Evolutionary conservation across 92 coral and sea anemone species (phyloP).

Genomic region (Nematostella vectensis): DNA sequence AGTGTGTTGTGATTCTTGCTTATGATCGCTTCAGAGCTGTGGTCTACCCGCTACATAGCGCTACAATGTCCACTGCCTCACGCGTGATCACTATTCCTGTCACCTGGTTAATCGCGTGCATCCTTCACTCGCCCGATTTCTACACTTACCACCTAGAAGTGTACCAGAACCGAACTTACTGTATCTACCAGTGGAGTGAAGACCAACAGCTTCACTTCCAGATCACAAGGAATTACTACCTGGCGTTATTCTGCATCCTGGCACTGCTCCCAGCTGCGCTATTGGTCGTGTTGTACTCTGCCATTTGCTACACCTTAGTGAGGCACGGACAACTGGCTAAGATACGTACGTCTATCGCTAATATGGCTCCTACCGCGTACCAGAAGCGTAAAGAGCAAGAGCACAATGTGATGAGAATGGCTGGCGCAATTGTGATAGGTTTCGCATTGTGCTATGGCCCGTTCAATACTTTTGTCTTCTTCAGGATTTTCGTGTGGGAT

Average conservation of each 20-base stretch:
- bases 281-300: conserved; percentile 29
- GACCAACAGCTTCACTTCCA: conserved; percentile 11
- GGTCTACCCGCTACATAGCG: conserved; percentile 26
- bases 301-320: conserved; percentile 18
- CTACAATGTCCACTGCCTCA: conserved; percentile 14
- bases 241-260: conserved; percentile 34
- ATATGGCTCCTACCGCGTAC: conserved; percentile 4
- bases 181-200: conserved; percentile 20
- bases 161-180: conserved; percentile 14
- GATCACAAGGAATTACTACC: conserved; percentile 14
- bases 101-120: conserved; percentile 38
- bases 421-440: conserved; percentile 39
- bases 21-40: conserved; percentile 41
- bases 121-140: conserved; percentile 28
- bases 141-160: conserved; percentile 18
- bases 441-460: conserved; percentile 47
- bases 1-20: conserved; percentile 36
- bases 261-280: conserved; percentile 27
- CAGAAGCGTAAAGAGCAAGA: conserved; percentile 25
- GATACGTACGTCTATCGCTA: conserved; percentile 12
- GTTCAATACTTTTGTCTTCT: conserved; percentile 25
- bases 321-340: conserved; percentile 14
- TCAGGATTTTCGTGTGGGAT: conserved; percentile 27
- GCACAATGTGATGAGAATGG: conserved; percentile 42
- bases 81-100: conserved; percentile 16